Base-by-base conservation (phyloP, 2,113 vertebrate genomes). In the Pseudopipra pipra region DNA sequence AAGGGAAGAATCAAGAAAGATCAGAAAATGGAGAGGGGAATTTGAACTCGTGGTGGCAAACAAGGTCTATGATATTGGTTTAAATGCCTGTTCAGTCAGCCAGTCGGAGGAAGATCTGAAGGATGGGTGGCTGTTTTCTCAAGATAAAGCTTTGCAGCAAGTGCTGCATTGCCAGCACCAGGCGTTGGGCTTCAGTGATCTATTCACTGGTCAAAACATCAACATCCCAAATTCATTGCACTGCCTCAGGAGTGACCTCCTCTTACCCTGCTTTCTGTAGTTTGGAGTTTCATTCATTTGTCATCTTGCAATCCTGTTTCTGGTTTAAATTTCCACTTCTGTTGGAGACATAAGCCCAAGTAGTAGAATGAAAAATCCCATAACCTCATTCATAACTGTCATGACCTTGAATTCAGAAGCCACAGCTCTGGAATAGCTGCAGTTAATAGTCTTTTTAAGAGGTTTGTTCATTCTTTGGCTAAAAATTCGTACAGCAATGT, bases 301-400 rank as follows among this genome's bases (percentile, higher is more conserved):
- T 97, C 96, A 95, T 90, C 79, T 92, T 92, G 76, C 94, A 95
- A 61, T 90, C 91, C 91, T 82, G 93, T 87, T 96, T 95, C 95
- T 93, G 83, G 73, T 93, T 95, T 95, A 93, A 92, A 95, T 95
- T 95, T 96, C 86, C 84, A 87, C 93, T 95, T 91, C 86, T 95
- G 76, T 72, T 84, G 89, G 93, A 95, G 86, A 78, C 52, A 2
- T 75, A 78, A 92, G 92, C 91, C 92, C 72, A 54, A 70, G 73
- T 28, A 92, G 76, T 78, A 61, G 73, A 66, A 61, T 87, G 87
- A 97, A 93, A 96, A 93, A 90, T 65, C 86, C 62, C 44, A 71
- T 95, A 84, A 92, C 89, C 89, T 95, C 96, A 90, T 96, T 95
- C 93, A 89, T 96, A 96, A 87, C 94, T 95, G 95, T 81, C 76